Evolutionary conservation across 2,797 vertebrate genomes (phyloP).

Genomic region (Avahi laniger): DNA sequence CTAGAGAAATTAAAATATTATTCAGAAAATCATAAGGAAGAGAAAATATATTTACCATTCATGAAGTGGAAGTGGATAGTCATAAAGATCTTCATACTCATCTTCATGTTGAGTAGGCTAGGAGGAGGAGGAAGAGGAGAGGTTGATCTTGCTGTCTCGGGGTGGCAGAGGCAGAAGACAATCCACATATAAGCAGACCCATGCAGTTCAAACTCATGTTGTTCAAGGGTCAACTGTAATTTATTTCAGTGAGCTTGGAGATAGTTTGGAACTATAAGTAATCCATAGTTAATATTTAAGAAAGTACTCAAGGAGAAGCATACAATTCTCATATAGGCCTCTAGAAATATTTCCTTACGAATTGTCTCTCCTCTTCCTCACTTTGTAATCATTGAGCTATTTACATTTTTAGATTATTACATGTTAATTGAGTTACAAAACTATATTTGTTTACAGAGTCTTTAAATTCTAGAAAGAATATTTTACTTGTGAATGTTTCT

Average conservation of each 20-base stretch:
- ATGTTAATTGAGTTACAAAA: not conserved
- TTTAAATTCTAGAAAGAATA: conserved; percentile 27
- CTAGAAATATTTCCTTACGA: not conserved
- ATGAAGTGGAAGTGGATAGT: not conserved
- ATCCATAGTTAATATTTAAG: not conserved
- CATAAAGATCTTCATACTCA: not conserved
- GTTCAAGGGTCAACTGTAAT: not conserved
- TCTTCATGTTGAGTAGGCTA: not conserved
- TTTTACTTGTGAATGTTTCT: conserved; percentile 28
- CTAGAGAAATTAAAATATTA: not conserved
- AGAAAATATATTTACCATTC: not conserved
- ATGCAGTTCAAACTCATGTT: not conserved
- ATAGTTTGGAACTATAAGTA: not conserved
- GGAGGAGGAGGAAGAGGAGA: not conserved
- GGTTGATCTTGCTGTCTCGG: not conserved
- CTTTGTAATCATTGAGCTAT: not conserved
- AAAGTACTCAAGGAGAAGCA: not conserved
- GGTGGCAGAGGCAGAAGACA: not conserved
- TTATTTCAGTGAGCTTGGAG: not conserved
- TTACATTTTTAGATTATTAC: not conserved
- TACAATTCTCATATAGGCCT: not conserved
- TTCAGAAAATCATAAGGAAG: not conserved
- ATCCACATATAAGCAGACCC: not conserved
- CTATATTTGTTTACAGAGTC: not conserved
- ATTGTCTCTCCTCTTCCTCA: not conserved